Evolutionary conservation across 1,140 invertebrate species (phyloP).

Genomic region (Brachionus paranguensis): DNA sequence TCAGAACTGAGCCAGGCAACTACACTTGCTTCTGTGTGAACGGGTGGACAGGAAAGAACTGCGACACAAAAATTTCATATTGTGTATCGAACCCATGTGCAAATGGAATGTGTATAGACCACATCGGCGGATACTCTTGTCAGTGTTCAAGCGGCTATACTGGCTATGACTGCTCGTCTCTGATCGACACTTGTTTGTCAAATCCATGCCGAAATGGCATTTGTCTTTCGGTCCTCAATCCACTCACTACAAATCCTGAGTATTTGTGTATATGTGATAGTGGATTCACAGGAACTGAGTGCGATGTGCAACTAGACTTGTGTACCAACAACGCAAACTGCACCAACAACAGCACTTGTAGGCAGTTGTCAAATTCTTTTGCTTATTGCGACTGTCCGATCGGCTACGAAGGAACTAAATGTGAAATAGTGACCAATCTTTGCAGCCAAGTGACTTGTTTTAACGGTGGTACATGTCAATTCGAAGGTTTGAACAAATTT

Average conservation of each 20-base stretch:
- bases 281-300: conserved; percentile 57
- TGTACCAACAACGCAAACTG: conserved; percentile 64
- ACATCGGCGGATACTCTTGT: conserved; percentile 44
- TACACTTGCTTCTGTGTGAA: conserved; percentile 7
- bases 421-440: conserved; percentile 61
- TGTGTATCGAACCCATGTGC: conserved; percentile 35
- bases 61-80: conserved; percentile 9
- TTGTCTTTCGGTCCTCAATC: conserved; percentile 14
- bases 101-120: conserved; percentile 40
- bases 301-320: conserved; percentile 79
- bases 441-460: conserved; percentile 76
- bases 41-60: conserved; percentile 28
- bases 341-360: conserved; percentile 44
- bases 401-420: conserved; percentile 40
- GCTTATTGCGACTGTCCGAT: conserved; percentile 39
- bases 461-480: conserved; percentile 78
- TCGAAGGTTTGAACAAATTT: background rate
- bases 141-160: conserved; percentile 49
- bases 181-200: background rate
- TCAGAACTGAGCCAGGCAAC: background rate
- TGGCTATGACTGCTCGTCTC: conserved; percentile 47
- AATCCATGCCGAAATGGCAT: conserved; percentile 35
- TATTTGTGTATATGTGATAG: conserved; percentile 66
- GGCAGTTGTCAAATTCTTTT: background rate
- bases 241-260: background rate